Conservation (phyloP, 2,797 vertebrate genomes). For the Kryptolebias ocellatus region DNA sequence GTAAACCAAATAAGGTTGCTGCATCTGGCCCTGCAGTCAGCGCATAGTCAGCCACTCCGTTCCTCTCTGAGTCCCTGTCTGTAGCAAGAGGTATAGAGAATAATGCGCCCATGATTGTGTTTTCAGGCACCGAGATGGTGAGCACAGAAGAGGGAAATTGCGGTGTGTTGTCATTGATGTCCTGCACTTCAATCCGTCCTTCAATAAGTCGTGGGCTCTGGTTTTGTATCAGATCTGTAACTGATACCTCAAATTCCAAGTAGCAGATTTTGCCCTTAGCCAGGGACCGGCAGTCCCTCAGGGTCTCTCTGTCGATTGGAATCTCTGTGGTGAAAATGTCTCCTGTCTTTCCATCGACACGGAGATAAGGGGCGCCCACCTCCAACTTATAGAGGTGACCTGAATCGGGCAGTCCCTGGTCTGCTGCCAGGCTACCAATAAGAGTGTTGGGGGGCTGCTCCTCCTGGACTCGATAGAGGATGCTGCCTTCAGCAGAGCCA, state of each 20-base stretch:
- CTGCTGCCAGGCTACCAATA: slow-evolving; percentile 94
- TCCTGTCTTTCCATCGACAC: slow-evolving; percentile 96
- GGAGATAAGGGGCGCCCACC: slow-evolving; percentile 92
- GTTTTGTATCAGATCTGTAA: slow-evolving; percentile 92
- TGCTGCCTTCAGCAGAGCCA: slow-evolving; percentile 69
- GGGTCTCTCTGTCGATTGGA: slow-evolving; percentile 93
- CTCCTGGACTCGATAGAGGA: slow-evolving; percentile 91
- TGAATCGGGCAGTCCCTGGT: slow-evolving; percentile 93
- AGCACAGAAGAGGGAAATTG: slow-evolving; percentile 96
- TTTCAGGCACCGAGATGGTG: slow-evolving; percentile 94
- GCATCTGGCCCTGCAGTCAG: slow-evolving; percentile 91
- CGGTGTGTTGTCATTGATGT: slow-evolving; percentile 99
- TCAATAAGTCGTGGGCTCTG: slow-evolving; percentile 93
- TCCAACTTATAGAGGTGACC: slow-evolving; percentile 98
- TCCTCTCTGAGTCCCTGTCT: slow-evolving; percentile 92
- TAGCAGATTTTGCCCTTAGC: slow-evolving; percentile 89
- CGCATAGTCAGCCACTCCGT: slow-evolving; percentile 93
- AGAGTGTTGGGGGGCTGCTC: slow-evolving; percentile 97
- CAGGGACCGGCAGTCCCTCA: slow-evolving; percentile 91
- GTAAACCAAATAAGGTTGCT: slow-evolving; percentile 92
- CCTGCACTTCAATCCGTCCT: slow-evolving; percentile 95
- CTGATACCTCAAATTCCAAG: slow-evolving; percentile 97
- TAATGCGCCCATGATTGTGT: slow-evolving; percentile 91
- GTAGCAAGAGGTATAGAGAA: slow-evolving; percentile 94
- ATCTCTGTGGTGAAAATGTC: slow-evolving; percentile 98